A percentile compares a stretch with the other conserved stretches of the same genome.
Evolutionary conservation across 2,797 vertebrate genomes (phyloP).

Genomic region (Sandelia bainsii): DNA sequence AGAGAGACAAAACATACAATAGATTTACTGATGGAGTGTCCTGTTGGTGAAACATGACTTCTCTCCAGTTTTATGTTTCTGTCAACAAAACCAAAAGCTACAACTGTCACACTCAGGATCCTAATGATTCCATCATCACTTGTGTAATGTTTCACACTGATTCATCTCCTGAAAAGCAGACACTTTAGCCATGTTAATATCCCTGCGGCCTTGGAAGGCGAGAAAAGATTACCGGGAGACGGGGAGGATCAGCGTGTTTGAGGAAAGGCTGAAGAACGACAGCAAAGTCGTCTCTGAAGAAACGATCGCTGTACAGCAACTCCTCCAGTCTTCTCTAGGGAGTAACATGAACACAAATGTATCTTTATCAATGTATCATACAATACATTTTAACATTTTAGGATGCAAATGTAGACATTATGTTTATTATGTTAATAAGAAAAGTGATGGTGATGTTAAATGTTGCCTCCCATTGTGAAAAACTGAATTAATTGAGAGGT

Average conservation of each 20-base stretch:
- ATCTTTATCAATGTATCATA: background rate
- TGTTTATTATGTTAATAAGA: background rate
- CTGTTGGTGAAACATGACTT: constrained; percentile 9
- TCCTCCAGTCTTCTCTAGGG: constrained; percentile 81
- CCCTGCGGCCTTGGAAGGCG: background rate
- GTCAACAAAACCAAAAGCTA: constrained; percentile 10
- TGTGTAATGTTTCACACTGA: constrained; percentile 18
- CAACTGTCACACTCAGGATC: constrained; percentile 24
- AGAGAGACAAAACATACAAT: constrained; percentile 31
- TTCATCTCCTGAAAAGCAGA: constrained; percentile 33
- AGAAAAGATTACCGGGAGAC: constrained; percentile 76
- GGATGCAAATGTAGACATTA: background rate
- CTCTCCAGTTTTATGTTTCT: background rate
- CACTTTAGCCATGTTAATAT: background rate
- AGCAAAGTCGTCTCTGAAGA: constrained; percentile 85
- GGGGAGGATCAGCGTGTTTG: constrained; percentile 81
- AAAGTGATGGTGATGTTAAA: background rate
- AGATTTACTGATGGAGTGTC: constrained; percentile 6
- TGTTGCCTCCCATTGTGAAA: background rate
- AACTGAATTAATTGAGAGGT: background rate
- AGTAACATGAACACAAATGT: background rate
- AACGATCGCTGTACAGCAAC: constrained; percentile 79
- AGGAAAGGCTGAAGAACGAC: constrained; percentile 87
- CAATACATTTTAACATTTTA: background rate
- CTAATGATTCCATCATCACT: constrained; percentile 26